phyloP scores from a whole-genome alignment of 2,113 vertebrate species.

The Ailuropoda melanoleuca region DNA sequence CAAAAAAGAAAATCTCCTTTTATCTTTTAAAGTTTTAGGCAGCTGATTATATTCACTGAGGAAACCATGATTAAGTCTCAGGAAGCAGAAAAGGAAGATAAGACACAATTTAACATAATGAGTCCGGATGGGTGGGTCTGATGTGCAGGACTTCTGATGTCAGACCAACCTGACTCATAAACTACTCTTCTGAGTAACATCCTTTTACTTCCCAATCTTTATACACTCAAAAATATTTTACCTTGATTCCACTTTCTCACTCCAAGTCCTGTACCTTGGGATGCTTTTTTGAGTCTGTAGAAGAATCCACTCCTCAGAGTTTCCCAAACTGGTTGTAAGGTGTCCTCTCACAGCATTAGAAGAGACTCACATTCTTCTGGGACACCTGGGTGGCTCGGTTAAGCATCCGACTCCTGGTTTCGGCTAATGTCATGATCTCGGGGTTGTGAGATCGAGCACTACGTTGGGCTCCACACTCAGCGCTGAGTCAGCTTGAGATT shows the following conservation, averaged over 20 bases:
- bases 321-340: background rate
- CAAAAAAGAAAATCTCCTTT: constrained; percentile 43
- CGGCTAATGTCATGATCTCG: background rate
- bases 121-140: constrained; percentile 69
- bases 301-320: background rate
- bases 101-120: constrained; percentile 24
- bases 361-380: background rate
- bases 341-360: background rate
- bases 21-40: background rate
- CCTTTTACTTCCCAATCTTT: background rate
- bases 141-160: constrained; percentile 7
- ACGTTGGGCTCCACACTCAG: background rate
- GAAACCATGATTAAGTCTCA: constrained; percentile 69
- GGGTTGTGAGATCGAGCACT: background rate
- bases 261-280: background rate
- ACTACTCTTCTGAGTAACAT: constrained; percentile 47
- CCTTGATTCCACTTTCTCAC: background rate
- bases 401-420: background rate
- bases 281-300: background rate
- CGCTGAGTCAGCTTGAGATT: background rate
- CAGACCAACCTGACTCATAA: constrained; percentile 55
- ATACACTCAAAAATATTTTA: background rate
- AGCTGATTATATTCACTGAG: constrained; percentile 5
- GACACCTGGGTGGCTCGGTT: background rate
- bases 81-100: constrained; percentile 70